phyloP scores from a whole-genome alignment of 2,113 vertebrate genomes.

The Cebidichthys violaceus region DNA sequence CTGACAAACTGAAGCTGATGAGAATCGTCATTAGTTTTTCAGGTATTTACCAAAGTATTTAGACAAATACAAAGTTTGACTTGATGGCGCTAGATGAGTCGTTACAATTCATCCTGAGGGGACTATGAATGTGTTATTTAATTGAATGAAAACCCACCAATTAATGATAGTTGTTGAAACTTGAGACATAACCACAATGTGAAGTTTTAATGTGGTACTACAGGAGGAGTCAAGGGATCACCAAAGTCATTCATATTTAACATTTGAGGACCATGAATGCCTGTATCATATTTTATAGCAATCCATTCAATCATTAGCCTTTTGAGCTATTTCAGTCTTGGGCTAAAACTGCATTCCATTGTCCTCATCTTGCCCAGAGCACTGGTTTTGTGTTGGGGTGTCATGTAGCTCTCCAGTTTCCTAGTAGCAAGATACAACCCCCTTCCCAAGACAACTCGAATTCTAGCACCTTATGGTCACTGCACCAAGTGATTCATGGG shows the following conservation, averaged over 20 bases:
- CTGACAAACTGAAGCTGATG: not conserved
- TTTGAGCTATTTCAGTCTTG: not conserved
- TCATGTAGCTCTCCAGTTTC: not conserved
- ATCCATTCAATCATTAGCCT: not conserved
- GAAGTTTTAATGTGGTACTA: not conserved
- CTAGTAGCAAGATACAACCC: slow-evolving; percentile 40
- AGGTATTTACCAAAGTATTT: not conserved
- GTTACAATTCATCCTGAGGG: not conserved
- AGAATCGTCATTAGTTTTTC: not conserved
- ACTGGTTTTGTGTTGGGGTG: not conserved
- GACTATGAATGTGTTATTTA: not conserved
- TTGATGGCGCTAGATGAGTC: not conserved
- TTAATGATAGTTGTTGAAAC: not conserved
- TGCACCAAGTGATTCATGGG: slow-evolving; percentile 55
- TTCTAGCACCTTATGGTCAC: slow-evolving; percentile 49
- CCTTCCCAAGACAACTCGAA: slow-evolving; percentile 49
- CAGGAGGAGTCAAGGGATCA: not conserved
- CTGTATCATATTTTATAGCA: not conserved
- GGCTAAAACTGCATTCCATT: not conserved
- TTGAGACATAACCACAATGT: not conserved
- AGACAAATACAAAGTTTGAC: not conserved
- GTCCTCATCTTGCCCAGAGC: not conserved
- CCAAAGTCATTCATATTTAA: not conserved
- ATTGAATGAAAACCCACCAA: not conserved
- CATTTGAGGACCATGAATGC: not conserved